phyloP scores from a whole-genome alignment of 2,797 vertebrate genomes.

The Mormyrops attenuatus region DNA sequence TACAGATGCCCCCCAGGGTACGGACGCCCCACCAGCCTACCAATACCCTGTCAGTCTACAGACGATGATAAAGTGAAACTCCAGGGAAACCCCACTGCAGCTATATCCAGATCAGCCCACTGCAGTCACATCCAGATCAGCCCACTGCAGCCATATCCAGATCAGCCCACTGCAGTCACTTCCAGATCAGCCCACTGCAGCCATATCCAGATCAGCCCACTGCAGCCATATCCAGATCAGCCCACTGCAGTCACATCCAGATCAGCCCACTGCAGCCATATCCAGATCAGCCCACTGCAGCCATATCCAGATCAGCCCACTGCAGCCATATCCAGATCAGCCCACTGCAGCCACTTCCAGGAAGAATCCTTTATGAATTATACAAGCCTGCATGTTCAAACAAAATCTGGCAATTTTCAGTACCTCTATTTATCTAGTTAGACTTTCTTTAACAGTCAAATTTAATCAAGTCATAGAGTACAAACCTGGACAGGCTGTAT shows the following conservation, averaged over 20 bases:
- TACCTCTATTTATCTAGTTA: background rate
- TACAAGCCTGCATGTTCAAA: conserved; percentile 38
- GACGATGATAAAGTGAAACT: background rate
- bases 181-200: background rate
- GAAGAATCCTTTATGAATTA: background rate
- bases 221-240: background rate
- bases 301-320: background rate
- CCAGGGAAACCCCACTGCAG: background rate
- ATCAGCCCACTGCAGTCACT: too few relatives aligned
- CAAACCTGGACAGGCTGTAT: background rate
- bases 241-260: too few relatives aligned
- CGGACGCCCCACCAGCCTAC: background rate
- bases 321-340: background rate
- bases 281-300: too few relatives aligned
- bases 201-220: background rate
- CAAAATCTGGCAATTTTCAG: conserved; percentile 17
- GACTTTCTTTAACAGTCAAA: conserved; percentile 12
- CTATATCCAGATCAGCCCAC: too few relatives aligned
- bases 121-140: too few relatives aligned
- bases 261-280: too few relatives aligned
- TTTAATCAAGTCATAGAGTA: background rate
- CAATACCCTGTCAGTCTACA: background rate
- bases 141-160: too few relatives aligned
- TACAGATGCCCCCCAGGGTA: background rate
- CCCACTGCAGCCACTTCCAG: background rate